Evolutionary conservation across 2,888 invertebrate genomes (phyloP).

Genomic region (Tenthredo notha): DNA sequence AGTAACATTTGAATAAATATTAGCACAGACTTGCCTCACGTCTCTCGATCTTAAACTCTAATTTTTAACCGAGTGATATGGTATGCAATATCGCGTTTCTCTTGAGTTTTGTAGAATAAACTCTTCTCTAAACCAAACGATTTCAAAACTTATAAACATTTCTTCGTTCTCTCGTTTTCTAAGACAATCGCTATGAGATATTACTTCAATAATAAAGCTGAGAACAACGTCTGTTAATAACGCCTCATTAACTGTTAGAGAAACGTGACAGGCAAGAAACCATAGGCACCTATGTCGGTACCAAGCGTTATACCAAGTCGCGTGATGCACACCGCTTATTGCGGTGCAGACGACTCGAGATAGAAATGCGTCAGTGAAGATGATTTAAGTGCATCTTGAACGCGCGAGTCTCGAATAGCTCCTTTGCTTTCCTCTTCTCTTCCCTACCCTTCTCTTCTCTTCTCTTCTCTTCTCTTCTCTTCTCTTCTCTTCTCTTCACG

Average conservation of each 20-base stretch:
- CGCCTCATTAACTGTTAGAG: constrained; percentile 22
- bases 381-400: constrained; percentile 48
- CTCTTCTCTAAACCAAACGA: background rate
- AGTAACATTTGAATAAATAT: constrained; percentile 39
- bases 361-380: constrained; percentile 35
- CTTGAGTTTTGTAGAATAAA: background rate
- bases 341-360: constrained; percentile 22
- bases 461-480: background rate
- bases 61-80: background rate
- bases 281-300: constrained; percentile 26
- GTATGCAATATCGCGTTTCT: background rate
- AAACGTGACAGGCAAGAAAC: constrained; percentile 25
- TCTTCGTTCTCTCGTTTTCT: background rate
- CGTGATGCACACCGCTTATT: constrained; percentile 22
- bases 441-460: background rate
- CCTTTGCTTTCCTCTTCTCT: background rate
- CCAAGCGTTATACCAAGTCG: constrained; percentile 21
- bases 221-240: constrained; percentile 13
- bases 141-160: background rate
- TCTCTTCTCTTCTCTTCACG: background rate
- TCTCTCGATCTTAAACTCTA: background rate
- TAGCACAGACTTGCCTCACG: constrained; percentile 3
- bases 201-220: background rate
- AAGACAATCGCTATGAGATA: background rate
- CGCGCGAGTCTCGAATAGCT: constrained; percentile 16